Evolutionary conservation across 2,797 vertebrate species (phyloP), one percentile per base, ranked within the genome.

Genomic region (Lophotriccus pileatus): DNA sequence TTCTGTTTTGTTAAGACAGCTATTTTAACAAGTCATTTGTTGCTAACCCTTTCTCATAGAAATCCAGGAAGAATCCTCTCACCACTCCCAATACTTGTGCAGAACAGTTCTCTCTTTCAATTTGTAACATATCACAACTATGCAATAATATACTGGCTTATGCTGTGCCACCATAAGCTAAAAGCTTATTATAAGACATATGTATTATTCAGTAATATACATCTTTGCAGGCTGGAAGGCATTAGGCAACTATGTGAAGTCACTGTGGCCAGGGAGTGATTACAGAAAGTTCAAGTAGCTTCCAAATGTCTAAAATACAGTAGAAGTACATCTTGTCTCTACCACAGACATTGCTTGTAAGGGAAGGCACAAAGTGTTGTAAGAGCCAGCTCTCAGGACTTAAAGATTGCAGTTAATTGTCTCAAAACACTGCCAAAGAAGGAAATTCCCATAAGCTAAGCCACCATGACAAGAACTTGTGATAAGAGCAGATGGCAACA

Each of bases 351-450:
- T 13, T 47, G 22, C 22, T 64, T 4, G 1, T 4, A 19, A 47
- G 0, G 1, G 3, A 1, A 9, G 9, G 10, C 19, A 41, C 28
- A 13, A 47, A 62, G 3, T 6, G 1, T 6, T 41, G 4, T 30
- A n/a, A 72, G 22, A 67, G 58, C 22, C 22, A 60, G 18, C 18
- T 28, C 36, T 39, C 58, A 20, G 25, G 18, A 39, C 25, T 39
- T 39, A 39, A 18, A 60, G 25, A 27, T 27, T 39, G 58, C 36
- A 28, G 12, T 36, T 34, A 24, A 36, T 59, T 28, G 25, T 39
- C 36, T 39, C 58, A 60, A 28, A 60, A 39, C 36, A 28, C 25
- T 28, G 36, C 13, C 8, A 60, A 39, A n/a, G 8, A 22, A 39
- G 58, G 25, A 60, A 60, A 60, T 39, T 39, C 37, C 36, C 36